A percentile compares a stretch with the other conserved stretches of the same genome.
These are phyloP conservation scores for Ochropleura plecta DNA, from an alignment of 2,888 invertebrate genomes.

Conservation along the genomic window DNA sequence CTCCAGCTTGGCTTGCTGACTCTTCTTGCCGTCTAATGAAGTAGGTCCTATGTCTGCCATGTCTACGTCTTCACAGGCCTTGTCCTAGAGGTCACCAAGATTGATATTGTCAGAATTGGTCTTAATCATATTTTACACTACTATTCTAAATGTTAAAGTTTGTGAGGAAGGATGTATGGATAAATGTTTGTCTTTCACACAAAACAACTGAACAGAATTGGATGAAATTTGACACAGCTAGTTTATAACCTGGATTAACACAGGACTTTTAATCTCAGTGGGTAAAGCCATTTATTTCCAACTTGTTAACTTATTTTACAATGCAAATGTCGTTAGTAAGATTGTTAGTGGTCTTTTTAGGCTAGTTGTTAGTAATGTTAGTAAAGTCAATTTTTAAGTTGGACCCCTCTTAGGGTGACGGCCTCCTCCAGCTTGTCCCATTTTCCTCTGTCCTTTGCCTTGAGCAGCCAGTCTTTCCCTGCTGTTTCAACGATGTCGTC, in stretches of 20 bases:
- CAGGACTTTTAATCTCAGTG: neutral
- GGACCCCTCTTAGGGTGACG: no score
- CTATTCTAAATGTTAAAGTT: neutral
- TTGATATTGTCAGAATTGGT: neutral
- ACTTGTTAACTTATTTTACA: no score
- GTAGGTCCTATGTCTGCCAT: constrained; percentile 86
- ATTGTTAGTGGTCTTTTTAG: no score
- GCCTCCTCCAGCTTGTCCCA: no score
- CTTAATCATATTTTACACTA: neutral
- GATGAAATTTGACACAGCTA: neutral
- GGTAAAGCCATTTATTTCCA: no score
- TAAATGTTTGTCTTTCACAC: neutral
- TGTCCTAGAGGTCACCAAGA: constrained; percentile 83
- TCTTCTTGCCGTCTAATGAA: constrained; percentile 86
- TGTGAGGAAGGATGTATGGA: neutral
- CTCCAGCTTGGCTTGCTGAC: constrained; percentile 88
- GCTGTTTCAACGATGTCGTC: no score
- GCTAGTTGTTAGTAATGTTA: no score
- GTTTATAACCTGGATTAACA: neutral
- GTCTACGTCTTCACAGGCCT: constrained; percentile 92
- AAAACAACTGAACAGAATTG: neutral
- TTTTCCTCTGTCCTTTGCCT: no score
- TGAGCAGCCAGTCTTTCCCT: no score
- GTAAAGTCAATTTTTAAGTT: no score
- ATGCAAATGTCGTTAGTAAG: no score